Conservation (phyloP, 2,888 invertebrate genomes). For the Hyppa rectilinea region DNA sequence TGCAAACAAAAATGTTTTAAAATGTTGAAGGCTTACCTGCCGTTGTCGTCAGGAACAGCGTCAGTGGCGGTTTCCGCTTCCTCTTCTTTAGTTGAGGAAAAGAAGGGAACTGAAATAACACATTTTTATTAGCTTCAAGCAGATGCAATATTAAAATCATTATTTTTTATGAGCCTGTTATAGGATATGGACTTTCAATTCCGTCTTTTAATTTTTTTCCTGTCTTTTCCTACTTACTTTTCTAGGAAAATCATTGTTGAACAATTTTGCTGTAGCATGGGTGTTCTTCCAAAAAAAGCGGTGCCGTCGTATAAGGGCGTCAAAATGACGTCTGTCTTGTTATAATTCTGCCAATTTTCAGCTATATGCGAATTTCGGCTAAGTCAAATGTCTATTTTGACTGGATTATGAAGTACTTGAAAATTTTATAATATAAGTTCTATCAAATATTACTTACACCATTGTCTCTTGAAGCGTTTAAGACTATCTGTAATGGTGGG, state of each 20-base stretch:
- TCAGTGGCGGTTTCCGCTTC: slow-evolving; percentile 47
- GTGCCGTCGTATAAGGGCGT: background rate
- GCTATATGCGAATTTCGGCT: too few species aligned
- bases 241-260: background rate
- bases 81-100: fast-evolving
- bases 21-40: slow-evolving; percentile 17
- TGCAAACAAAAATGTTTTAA: background rate
- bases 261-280: background rate
- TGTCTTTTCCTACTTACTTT: too few species aligned
- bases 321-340: background rate
- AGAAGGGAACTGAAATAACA: slow-evolving; percentile 25
- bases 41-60: slow-evolving; percentile 12
- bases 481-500: slow-evolving; percentile 69
- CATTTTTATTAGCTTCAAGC: background rate
- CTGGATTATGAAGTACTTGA: background rate
- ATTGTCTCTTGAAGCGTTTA: slow-evolving; percentile 73
- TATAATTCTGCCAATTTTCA: too few species aligned
- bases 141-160: background rate
- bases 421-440: background rate
- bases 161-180: too few species aligned
- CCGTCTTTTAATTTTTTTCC: too few species aligned
- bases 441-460: slow-evolving; percentile 22
- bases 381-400: too few species aligned
- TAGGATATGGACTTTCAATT: too few species aligned
- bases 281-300: background rate